Evolutionary conservation across 2,113 vertebrate species (phyloP), one percentile per base, ranked within the genome.

Genomic region (Elephas maximus): DNA sequence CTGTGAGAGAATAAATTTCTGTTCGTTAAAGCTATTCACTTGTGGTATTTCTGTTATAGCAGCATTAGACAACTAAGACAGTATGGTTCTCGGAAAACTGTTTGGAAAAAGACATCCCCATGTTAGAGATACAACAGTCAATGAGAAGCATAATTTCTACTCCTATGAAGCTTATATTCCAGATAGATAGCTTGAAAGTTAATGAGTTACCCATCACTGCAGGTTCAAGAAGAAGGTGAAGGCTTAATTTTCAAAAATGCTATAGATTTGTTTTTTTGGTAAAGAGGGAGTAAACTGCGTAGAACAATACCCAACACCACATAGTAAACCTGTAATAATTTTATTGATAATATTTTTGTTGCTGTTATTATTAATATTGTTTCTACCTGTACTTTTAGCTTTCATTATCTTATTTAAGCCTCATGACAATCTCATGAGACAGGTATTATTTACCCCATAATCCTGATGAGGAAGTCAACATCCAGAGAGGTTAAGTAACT

Each of bases 371-470:
- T 51, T 69, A 62, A 51, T 88, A 18, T 81, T 28, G 17, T 71
- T 82, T 82, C 9, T 30, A 73, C 17, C 30, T 67, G 2, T 41
- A 37, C 15, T 30, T 57, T 17, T 37, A 37, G 37, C 62, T 62
- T 71, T 17, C 57, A 83, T 67, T 78, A 30, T 74, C 51, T 91
- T 93, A 77, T 44, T 89, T 86, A 96, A 85, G 65, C 48, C 21
- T 88, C 65, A 45, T 28, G 87, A 69, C 18, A 78, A 37, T 53
- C 17, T 84, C 51, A 15, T 84, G 90, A 77, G 48, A 94, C 74
- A 76, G 41, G 60, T 48, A 24, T 14, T 30, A 15, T 67, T 53
- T 77, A 63, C 77, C 23, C 24, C 8, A 12, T 48, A 7, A 48
- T 88, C 41, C n/a, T 44, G 24, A 71, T 37, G 87, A 85, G 83